Conservation (phyloP, 2,888 invertebrate genomes). For the Aphidius colemani region DNA sequence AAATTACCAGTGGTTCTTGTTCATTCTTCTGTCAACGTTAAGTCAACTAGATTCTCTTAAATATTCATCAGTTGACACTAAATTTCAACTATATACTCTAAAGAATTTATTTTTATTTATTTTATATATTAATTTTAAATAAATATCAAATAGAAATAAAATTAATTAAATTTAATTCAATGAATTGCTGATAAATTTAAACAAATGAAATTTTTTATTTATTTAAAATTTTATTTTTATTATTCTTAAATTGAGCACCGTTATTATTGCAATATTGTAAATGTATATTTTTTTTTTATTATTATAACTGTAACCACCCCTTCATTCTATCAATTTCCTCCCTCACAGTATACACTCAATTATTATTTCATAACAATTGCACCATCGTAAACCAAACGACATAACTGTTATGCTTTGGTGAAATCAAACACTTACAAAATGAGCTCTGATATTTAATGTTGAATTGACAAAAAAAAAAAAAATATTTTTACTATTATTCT, state of each 20-base stretch:
- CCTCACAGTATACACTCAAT: constrained; percentile 39
- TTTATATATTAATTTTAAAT: too few relatives aligned
- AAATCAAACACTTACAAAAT: not conserved
- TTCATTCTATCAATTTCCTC: constrained; percentile 18
- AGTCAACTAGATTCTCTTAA: constrained; percentile 26
- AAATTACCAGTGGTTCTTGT: constrained; percentile 48
- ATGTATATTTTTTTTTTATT: constrained; percentile 34
- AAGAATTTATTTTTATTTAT: not conserved
- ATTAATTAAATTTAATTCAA: not conserved
- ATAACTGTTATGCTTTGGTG: constrained; percentile 44
- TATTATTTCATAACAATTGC: constrained; percentile 55
- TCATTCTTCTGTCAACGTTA: constrained; percentile 31
- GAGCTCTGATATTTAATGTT: not conserved
- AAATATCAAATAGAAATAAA: not conserved
- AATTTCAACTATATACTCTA: not conserved
- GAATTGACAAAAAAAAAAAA: not conserved
- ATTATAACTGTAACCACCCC: constrained; percentile 50
- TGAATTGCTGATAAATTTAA: not conserved
- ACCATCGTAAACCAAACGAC: constrained; percentile 38
- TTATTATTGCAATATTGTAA: constrained; percentile 44
- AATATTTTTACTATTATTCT: not conserved
- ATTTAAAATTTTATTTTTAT: not conserved
- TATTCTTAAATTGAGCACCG: constrained; percentile 44
- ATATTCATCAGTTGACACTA: not conserved
- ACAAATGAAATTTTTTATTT: too few relatives aligned